Evolutionary conservation across 2,888 invertebrate genomes (phyloP).

Genomic region (Stenotaenia linearis): DNA sequence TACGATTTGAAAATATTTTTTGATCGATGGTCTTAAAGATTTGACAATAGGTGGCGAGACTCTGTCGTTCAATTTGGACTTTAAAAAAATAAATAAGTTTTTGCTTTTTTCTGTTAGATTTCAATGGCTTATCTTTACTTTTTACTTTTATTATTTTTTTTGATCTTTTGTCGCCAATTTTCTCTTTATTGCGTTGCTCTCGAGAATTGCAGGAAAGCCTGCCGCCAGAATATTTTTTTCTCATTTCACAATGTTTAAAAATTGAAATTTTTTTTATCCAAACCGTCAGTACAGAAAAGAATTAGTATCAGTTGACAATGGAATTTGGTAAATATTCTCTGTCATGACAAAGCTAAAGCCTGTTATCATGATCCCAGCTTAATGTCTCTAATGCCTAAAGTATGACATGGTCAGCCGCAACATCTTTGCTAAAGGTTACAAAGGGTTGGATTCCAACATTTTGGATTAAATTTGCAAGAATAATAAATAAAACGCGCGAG

Average conservation of each 20-base stretch:
- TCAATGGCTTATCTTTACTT: too few species aligned
- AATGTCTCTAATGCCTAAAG: not conserved
- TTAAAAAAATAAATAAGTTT: too few species aligned
- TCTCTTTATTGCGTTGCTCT: too few species aligned
- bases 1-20: too few species aligned
- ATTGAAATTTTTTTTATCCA: not conserved
- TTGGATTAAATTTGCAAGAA: too few species aligned
- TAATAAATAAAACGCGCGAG: too few species aligned
- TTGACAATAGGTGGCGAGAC: too few species aligned
- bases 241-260: not conserved
- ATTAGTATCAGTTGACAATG: not conserved
- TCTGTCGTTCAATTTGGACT: too few species aligned
- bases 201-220: not conserved
- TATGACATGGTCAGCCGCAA: not conserved
- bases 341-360: not conserved
- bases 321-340: not conserved
- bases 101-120: too few species aligned
- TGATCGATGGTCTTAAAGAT: too few species aligned
- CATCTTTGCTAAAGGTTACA: not conserved
- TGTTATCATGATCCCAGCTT: not conserved
- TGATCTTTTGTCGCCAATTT: not conserved
- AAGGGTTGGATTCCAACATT: too few species aligned
- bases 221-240: not conserved
- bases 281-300: not conserved
- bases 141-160: not conserved